Percentiles rank a stretch among this genome's conserved stretches.
Evolutionary conservation across 2,888 invertebrate species (phyloP).

Genomic region (Emmelina monodactyla): DNA sequence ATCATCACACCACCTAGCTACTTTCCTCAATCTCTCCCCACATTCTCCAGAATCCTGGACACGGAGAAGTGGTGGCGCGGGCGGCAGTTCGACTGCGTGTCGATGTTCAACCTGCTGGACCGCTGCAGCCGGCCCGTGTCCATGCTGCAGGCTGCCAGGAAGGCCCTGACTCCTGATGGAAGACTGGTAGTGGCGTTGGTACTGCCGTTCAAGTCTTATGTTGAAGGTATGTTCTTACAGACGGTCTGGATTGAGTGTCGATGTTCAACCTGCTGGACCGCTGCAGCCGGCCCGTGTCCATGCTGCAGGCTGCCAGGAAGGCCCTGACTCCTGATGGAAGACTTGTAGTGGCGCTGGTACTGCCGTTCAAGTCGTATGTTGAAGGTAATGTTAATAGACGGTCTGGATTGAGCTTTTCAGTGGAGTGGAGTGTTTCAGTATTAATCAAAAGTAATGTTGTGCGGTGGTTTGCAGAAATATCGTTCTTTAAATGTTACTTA

Average conservation of each 20-base stretch:
- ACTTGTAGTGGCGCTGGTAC: conserved; percentile 87
- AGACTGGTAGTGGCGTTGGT: conserved; percentile 88
- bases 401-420: no score
- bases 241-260: no score
- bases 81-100: conserved; percentile 77
- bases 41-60: conserved; percentile 69
- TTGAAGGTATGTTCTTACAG: no score
- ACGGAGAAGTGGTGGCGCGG: conserved; percentile 71
- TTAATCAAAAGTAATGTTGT: no score
- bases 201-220: conserved; percentile 92
- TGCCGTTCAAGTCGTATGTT: conserved; percentile 94
- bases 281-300: conserved; percentile 82
- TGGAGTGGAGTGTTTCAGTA: no score
- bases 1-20: no score
- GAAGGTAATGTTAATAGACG: no score
- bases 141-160: conserved; percentile 77
- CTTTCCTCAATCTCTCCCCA: no score
- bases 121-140: conserved; percentile 86
- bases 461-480: no score
- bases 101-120: conserved; percentile 93
- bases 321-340: conserved; percentile 78
- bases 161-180: conserved; percentile 76
- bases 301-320: conserved; percentile 77
- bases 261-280: conserved; percentile 95
- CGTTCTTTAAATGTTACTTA: no score